Percentiles rank a stretch among this genome's conserved stretches.
These are phyloP conservation scores for Australoheros scitulus DNA, from an alignment of 2,113 vertebrate genomes.

Conservation along the genomic window DNA sequence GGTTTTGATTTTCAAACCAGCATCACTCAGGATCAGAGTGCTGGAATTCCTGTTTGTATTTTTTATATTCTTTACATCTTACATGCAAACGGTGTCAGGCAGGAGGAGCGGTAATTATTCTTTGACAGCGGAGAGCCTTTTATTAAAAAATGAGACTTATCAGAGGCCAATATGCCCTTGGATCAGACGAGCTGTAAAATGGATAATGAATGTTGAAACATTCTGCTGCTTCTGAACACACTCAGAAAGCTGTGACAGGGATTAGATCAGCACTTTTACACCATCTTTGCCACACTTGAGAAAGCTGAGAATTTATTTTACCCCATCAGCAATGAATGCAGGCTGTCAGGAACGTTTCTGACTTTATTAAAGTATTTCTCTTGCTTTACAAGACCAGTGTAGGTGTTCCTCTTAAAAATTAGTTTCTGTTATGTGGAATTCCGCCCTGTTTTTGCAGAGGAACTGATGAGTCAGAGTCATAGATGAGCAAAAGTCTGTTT, in stretches of 20 bases:
- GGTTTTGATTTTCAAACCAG: conserved; percentile 10
- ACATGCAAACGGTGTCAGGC: background rate
- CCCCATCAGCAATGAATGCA: conserved; percentile 15
- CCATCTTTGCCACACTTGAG: conserved; percentile 13
- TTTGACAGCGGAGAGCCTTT: conserved; percentile 24
- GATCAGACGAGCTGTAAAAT: conserved; percentile 32
- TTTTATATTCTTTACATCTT: background rate
- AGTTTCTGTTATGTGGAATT: background rate
- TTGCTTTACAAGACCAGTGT: background rate
- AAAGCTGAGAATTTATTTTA: conserved; percentile 6
- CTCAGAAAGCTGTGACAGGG: conserved; percentile 19
- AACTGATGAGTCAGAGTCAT: conserved; percentile 35
- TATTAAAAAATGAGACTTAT: conserved; percentile 35
- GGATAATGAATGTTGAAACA: conserved; percentile 39
- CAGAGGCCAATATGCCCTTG: background rate
- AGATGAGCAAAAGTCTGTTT: conserved; percentile 3
- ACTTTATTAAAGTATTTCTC: conserved; percentile 19
- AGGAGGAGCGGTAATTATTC: background rate
- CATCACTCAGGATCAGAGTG: background rate
- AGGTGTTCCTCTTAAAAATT: conserved; percentile 2
- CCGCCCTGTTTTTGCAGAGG: background rate
- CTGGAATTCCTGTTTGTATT: background rate
- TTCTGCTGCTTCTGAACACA: conserved; percentile 40
- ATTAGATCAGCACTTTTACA: conserved; percentile 47
- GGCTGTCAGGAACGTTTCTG: conserved; percentile 6